Conservation (phyloP, 2,888 invertebrate genomes). For the Leptopterna dolabrata region DNA sequence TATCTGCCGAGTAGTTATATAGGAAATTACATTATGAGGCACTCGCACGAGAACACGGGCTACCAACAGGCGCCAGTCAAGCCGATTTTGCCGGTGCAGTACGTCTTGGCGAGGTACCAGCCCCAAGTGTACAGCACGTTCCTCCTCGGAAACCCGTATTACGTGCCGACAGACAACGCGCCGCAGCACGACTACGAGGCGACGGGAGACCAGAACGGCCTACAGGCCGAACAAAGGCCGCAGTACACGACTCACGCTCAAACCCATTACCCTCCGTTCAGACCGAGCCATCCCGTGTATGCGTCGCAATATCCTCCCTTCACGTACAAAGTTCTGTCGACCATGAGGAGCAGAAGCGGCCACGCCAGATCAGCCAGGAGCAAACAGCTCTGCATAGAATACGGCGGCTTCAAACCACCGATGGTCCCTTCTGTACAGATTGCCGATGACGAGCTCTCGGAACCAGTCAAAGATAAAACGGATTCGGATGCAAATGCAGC, state of each 20-base stretch:
- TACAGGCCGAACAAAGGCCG: constrained; percentile 59
- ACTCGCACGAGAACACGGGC: constrained; percentile 57
- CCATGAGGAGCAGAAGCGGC: constrained; percentile 56
- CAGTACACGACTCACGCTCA: constrained; percentile 15
- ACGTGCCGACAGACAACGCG: constrained; percentile 16
- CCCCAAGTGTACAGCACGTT: constrained; percentile 34
- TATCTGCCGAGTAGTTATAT: constrained; percentile 55
- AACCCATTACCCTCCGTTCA: constrained; percentile 60
- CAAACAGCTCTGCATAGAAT: constrained; percentile 75
- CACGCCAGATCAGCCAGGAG: constrained; percentile 58
- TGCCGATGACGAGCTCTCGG: constrained; percentile 68
- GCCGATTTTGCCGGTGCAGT: constrained; percentile 49
- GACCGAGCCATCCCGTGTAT: constrained; percentile 63
- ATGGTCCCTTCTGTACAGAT: constrained; percentile 83
- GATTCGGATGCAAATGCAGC: constrained; percentile 19
- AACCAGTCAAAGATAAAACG: constrained; percentile 26
- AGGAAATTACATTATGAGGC: constrained; percentile 59
- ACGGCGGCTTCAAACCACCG: constrained; percentile 83
- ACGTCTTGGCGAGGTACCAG: constrained; percentile 54
- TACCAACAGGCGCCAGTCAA: constrained; percentile 17
- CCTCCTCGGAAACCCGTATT: constrained; percentile 35
- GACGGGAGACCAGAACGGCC: constrained; percentile 57
- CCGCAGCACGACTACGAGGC: not conserved
- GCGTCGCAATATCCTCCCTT: constrained; percentile 63
- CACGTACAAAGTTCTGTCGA: constrained; percentile 62